Evolutionary conservation across 2,888 invertebrate genomes (phyloP), one percentile per base, ranked within the genome.

Genomic region (Amblyteles armatorius): DNA sequence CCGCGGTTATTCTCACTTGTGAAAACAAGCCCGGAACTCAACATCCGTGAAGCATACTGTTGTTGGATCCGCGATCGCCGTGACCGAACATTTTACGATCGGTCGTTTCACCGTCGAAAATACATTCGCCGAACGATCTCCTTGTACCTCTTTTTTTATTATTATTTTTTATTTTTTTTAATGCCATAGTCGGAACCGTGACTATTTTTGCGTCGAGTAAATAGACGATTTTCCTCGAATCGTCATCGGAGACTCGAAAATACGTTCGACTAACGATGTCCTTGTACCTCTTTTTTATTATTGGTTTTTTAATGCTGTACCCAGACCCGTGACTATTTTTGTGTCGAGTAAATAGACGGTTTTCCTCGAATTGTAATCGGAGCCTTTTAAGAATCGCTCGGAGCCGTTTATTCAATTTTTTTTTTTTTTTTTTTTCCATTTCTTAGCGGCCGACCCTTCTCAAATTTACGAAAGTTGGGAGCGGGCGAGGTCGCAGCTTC

Each of bases 1-100:
- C 92, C 92, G 78, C 89, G 92, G 91, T 88, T 92, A 91, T 91
- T 90, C 90, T 44, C 69, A 88, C 89, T 87, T 86, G 88, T 88
- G 87, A 88, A 88, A 90, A 86, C 88, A 87, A 88, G 83, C 82
- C 79, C 83, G 57, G 77, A 82, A 79, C 79, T 36, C 87, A 88
- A 72, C 83, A 87, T 88, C 84, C 87, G 82, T 52, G 36, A 74
- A 63, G 50, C 63, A 63, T 79, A 79, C 63, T 68, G 36, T 80
- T 84, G 33, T 74, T 83, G 68, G 52, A 68, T 57, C 52, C 48
- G 13, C 55, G 36, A 36, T 74, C 55, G 33, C 57, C 22, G 5
- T 57, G 55, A 40, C 6, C 11, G 11, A 36, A 57, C 44, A n/a
- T 57, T 57, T 19, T 63, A 63, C 63, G 63, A 63, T 5, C 6